These are phyloP conservation scores for Melanogrammus aeglefinus DNA, from an alignment of 2,797 vertebrate species.

Conservation along the genomic window DNA sequence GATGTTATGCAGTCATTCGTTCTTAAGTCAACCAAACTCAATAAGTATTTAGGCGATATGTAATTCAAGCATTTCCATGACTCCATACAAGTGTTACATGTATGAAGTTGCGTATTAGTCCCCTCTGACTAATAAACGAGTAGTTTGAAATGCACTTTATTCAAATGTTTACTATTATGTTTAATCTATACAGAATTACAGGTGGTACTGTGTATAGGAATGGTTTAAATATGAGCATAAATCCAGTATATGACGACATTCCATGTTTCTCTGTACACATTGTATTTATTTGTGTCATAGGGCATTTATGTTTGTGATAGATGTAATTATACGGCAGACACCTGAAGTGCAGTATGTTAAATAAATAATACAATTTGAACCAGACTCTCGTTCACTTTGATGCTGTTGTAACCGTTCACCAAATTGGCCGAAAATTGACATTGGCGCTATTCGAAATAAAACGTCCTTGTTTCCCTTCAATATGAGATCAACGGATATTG, in stretches of 20 bases:
- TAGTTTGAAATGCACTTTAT: constrained; percentile 78
- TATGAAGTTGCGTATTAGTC: constrained; percentile 34
- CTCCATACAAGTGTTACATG: constrained; percentile 56
- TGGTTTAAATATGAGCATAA: constrained; percentile 51
- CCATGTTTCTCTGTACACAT: constrained; percentile 62
- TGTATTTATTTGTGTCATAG: constrained; percentile 69
- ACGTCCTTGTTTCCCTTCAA: background rate
- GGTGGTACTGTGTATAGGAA: constrained; percentile 49
- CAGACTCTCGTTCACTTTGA: constrained; percentile 22
- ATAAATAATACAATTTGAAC: constrained; percentile 68
- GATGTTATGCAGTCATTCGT: constrained; percentile 37
- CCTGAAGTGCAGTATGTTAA: constrained; percentile 75
- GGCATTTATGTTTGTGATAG: constrained; percentile 71
- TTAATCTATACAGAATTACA: constrained; percentile 55
- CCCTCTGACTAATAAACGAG: constrained; percentile 53
- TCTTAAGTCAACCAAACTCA: background rate
- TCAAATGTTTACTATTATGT: constrained; percentile 59
- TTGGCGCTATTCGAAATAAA: background rate
- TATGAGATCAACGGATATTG: background rate
- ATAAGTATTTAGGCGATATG: background rate
- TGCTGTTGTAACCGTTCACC: background rate
- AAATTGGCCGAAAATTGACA: background rate
- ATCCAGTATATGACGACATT: constrained; percentile 60
- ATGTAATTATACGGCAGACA: constrained; percentile 67
- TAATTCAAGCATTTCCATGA: constrained; percentile 57